A percentile compares a stretch with the other conserved stretches of the same genome.
Conservation (phyloP, 2,113 vertebrate genomes). For the Elaphurus davidianus region DNA sequence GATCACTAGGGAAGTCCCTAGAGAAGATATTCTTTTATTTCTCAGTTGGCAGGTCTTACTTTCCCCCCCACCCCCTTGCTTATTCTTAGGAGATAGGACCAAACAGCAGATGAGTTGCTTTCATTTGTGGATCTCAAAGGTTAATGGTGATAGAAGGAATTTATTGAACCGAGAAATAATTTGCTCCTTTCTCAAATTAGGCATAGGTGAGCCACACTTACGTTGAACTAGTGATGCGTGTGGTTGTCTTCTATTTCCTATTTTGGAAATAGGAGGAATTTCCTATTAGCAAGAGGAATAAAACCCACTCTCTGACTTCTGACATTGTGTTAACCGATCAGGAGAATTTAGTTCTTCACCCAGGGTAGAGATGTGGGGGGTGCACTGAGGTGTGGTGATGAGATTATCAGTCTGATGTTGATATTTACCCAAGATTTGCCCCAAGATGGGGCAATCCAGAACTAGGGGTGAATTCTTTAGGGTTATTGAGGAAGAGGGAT, state of each 20-base stretch:
- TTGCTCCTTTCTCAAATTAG: not conserved
- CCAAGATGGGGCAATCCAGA: not conserved
- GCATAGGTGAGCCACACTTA: not conserved
- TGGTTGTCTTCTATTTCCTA: not conserved
- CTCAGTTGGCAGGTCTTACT: not conserved
- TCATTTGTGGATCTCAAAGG: not conserved
- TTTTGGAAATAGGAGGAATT: not conserved
- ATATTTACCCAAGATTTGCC: not conserved
- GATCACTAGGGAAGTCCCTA: not conserved
- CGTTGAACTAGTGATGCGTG: not conserved
- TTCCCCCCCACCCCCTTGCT: not conserved
- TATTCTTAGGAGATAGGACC: not conserved
- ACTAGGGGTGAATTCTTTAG: not conserved
- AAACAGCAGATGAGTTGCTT: not conserved
- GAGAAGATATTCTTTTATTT: slow-evolving; percentile 8
- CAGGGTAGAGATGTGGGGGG: not conserved
- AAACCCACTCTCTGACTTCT: not conserved
- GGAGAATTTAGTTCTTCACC: not conserved
- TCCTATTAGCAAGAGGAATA: not conserved
- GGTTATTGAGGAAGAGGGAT: slow-evolving; percentile 52
- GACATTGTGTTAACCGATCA: not conserved
- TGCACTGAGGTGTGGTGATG: slow-evolving; percentile 26
- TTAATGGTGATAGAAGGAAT: not conserved
- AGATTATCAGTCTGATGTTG: not conserved
- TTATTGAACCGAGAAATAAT: not conserved